These are phyloP conservation scores for Cheiracanthium punctorium DNA, from an alignment of 2,888 invertebrate species.

Conservation along the genomic window DNA sequence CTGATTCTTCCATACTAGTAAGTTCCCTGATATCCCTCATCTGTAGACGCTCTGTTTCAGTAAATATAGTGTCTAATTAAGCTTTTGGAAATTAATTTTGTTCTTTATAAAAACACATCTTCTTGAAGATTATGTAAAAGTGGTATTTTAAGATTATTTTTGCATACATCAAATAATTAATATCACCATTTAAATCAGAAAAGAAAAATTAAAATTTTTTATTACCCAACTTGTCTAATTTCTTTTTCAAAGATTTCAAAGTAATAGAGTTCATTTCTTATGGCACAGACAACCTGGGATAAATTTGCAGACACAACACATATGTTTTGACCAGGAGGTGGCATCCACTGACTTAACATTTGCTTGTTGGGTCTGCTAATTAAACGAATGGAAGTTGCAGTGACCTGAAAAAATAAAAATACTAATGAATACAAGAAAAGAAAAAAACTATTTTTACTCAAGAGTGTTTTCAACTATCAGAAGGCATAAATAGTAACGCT, in stretches of 20 bases:
- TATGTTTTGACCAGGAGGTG: constrained; percentile 83
- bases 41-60: too few species aligned
- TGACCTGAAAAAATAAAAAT: constrained; percentile 79
- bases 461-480: too few species aligned
- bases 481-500: too few species aligned
- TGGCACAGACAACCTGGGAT: constrained; percentile 87
- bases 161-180: too few species aligned
- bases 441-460: background rate
- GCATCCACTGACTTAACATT: constrained; percentile 83
- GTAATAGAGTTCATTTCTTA: constrained; percentile 90
- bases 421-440: background rate
- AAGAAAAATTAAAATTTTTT: constrained; percentile 34
- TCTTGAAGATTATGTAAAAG: too few species aligned
- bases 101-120: too few species aligned
- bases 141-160: too few species aligned
- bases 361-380: constrained; percentile 83
- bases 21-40: too few species aligned
- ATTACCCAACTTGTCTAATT: constrained; percentile 72
- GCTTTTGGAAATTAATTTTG: too few species aligned
- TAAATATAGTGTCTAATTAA: too few species aligned
- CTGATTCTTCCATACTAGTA: too few species aligned
- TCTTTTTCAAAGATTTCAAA: constrained; percentile 83
- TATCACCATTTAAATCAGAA: too few species aligned
- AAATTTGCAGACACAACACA: constrained; percentile 91
- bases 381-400: constrained; percentile 84